A percentile compares a stretch with the other conserved stretches of the same genome.
Conservation (phyloP, 2,113 vertebrate genomes). For the Brachypodius melanocephalos region DNA sequence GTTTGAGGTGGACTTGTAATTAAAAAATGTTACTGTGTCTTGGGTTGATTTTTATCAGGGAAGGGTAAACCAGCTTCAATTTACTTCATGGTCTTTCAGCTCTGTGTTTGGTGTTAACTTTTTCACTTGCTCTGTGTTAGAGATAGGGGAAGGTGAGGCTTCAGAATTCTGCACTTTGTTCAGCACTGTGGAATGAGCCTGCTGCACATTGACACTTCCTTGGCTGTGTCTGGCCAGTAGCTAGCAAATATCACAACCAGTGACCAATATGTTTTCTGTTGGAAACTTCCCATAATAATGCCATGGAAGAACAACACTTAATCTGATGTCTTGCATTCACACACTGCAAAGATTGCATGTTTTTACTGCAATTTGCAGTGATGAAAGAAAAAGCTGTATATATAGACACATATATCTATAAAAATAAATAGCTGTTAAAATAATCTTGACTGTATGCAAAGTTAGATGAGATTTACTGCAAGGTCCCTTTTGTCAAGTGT, state of each 20-base stretch:
- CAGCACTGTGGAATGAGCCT: neutral
- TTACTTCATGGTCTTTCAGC: neutral
- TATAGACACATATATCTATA: neutral
- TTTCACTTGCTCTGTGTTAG: neutral
- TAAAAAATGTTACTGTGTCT: neutral
- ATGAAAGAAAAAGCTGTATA: neutral
- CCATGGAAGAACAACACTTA: neutral
- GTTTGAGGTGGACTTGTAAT: neutral
- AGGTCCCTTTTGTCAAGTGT: neutral
- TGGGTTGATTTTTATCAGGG: neutral
- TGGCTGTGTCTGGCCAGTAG: neutral
- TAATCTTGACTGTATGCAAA: neutral
- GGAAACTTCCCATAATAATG: neutral
- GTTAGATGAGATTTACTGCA: neutral
- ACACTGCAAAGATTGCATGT: neutral
- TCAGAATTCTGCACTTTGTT: neutral
- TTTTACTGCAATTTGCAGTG: neutral
- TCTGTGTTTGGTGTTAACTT: neutral
- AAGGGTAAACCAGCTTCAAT: neutral
- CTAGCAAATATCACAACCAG: neutral
- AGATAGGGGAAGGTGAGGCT: neutral
- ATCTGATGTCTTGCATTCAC: neutral
- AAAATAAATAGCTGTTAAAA: neutral
- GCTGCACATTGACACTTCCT: neutral
- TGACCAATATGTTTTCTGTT: neutral